Conservation (phyloP, 1,140 invertebrate genomes). For the Ceratosolen fusciceps region DNA sequence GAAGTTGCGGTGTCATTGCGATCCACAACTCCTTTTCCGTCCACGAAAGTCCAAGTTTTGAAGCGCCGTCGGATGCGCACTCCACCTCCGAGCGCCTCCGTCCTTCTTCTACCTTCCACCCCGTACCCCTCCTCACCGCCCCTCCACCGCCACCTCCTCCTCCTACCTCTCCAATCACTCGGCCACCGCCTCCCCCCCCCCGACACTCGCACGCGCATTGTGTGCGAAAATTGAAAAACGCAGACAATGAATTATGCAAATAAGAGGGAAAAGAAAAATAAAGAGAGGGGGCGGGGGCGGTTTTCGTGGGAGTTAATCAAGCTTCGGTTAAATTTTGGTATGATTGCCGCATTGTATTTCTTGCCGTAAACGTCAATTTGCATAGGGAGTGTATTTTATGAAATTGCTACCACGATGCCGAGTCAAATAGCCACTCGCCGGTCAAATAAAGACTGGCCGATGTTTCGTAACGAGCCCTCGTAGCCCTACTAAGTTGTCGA, state of each 20-base stretch:
- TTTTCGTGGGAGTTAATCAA: background rate
- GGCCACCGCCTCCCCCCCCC: too few species aligned
- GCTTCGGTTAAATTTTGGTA: background rate
- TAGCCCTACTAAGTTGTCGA: too few species aligned
- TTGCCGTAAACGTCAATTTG: background rate
- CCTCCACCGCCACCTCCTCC: too few species aligned
- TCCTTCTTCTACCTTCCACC: background rate
- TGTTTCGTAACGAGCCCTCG: too few species aligned
- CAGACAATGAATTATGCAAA: background rate
- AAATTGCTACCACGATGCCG: background rate
- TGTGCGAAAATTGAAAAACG: background rate
- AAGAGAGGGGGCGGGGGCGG: background rate
- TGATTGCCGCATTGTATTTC: background rate
- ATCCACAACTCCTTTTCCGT: too few species aligned
- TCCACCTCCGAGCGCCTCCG: background rate
- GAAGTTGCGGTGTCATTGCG: conserved; percentile 5
- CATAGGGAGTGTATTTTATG: background rate
- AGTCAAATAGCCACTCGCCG: too few species aligned
- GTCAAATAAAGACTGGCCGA: too few species aligned
- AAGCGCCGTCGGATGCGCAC: background rate
- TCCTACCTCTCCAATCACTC: too few species aligned
- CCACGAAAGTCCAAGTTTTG: background rate
- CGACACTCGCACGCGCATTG: background rate
- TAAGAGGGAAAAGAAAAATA: background rate
- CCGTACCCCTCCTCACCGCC: background rate